These are phyloP conservation scores for Drosophila orosa DNA, from an alignment of 1,140 invertebrate genomes.

Conservation along the genomic window DNA sequence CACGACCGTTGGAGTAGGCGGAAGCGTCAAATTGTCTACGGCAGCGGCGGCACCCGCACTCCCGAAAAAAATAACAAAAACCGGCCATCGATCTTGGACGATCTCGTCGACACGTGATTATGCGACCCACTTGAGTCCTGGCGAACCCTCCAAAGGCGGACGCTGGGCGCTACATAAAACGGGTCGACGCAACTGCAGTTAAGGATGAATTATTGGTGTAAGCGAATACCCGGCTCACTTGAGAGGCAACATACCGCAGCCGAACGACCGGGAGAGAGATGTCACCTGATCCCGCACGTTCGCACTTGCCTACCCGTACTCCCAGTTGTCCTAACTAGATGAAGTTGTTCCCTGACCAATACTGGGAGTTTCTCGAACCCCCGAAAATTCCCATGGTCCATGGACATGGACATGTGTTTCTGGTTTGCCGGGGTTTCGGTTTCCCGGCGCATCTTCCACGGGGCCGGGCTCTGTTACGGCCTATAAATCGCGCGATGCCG, in stretches of 20 bases:
- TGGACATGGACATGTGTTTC: constrained; percentile 44
- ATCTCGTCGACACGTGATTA: constrained; percentile 63
- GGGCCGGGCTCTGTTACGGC: constrained; percentile 62
- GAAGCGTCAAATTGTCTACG: constrained; percentile 83
- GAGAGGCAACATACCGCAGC: constrained; percentile 77
- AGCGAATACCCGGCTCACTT: constrained; percentile 71
- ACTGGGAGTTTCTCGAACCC: not conserved
- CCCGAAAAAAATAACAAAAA: constrained; percentile 44
- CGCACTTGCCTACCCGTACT: constrained; percentile 41
- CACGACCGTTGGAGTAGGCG: constrained; percentile 32
- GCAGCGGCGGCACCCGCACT: constrained; percentile 39
- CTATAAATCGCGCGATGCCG: constrained; percentile 64
- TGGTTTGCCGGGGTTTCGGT: constrained; percentile 41
- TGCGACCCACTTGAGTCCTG: constrained; percentile 61
- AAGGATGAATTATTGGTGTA: constrained; percentile 80
- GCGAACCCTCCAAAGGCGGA: constrained; percentile 34
- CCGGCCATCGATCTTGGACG: constrained; percentile 36
- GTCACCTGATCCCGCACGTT: constrained; percentile 77
- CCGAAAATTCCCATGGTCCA: constrained; percentile 10
- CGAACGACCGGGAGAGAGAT: constrained; percentile 11
- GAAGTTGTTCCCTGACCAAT: constrained; percentile 15
- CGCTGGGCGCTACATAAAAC: constrained; percentile 61
- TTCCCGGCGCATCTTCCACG: constrained; percentile 43
- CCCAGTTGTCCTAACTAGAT: constrained; percentile 2
- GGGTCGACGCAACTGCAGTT: constrained; percentile 74